phyloP scores from a whole-genome alignment of 2,113 vertebrate species.

The Scartelaos histophorus region DNA sequence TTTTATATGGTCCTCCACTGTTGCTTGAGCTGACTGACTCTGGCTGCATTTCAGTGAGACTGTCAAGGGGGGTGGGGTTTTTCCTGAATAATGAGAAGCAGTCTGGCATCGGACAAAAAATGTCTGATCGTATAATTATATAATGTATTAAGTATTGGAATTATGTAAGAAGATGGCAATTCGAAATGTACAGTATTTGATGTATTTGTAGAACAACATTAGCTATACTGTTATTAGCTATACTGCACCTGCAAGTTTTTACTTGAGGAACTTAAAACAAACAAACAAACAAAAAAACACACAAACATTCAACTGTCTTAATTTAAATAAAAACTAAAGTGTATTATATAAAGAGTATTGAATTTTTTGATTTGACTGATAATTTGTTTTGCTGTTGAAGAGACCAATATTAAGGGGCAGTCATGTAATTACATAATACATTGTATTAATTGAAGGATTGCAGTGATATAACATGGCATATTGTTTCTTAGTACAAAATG shows the following conservation, averaged over 20 bases:
- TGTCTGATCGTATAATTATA: slow-evolving; percentile 41
- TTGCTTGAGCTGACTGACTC: slow-evolving; percentile 44
- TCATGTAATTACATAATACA: too few relatives aligned
- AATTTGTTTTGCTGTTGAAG: not conserved
- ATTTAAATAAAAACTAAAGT: too few relatives aligned
- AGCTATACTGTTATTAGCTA: too few relatives aligned
- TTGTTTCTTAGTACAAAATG: too few relatives aligned
- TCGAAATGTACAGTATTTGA: not conserved
- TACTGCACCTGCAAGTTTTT: too few relatives aligned
- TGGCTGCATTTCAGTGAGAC: slow-evolving; percentile 46
- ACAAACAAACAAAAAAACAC: too few relatives aligned
- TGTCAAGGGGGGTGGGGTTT: slow-evolving; percentile 61
- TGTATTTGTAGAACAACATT: too few relatives aligned
- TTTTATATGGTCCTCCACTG: slow-evolving; percentile 61
- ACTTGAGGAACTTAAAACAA: too few relatives aligned
- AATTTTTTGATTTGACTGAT: too few relatives aligned
- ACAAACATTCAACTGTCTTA: too few relatives aligned
- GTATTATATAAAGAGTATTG: not conserved
- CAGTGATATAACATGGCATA: too few relatives aligned
- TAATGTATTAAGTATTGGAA: not conserved
- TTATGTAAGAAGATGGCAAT: not conserved
- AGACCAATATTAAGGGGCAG: not conserved
- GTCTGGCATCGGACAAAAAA: slow-evolving; percentile 27
- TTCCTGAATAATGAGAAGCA: slow-evolving; percentile 41
- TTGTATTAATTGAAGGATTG: too few relatives aligned